phyloP scores from a whole-genome alignment of 2,797 vertebrate species.

The Synaphobranchus kaupii region DNA sequence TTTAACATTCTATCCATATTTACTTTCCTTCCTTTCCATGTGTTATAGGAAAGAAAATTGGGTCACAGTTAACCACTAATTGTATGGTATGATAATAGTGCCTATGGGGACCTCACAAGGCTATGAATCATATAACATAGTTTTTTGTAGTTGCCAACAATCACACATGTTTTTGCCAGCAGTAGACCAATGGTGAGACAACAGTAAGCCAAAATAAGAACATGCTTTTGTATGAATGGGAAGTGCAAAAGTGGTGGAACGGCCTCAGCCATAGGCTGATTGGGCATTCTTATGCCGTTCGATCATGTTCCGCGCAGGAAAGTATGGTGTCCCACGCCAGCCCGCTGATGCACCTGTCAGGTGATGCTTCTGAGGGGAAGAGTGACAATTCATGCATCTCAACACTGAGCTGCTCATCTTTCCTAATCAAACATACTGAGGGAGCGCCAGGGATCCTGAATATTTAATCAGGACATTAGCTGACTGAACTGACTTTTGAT shows the following conservation, averaged over 20 bases:
- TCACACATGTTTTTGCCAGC: not conserved
- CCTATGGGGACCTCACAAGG: too few species aligned
- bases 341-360: slow-evolving; percentile 6
- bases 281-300: slow-evolving; percentile 32
- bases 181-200: not conserved
- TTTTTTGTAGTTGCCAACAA: not conserved
- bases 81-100: too few species aligned
- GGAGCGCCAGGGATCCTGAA: slow-evolving; percentile 49
- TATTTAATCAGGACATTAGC: slow-evolving; percentile 57
- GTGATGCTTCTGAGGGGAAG: not conserved
- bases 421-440: slow-evolving; percentile 51
- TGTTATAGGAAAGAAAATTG: too few species aligned
- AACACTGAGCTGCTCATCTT: slow-evolving; percentile 40
- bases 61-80: too few species aligned
- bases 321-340: slow-evolving; percentile 21
- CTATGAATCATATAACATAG: too few species aligned
- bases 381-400: slow-evolving; percentile 38
- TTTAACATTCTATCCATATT: too few species aligned
- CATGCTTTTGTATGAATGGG: not conserved
- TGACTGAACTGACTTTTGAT: slow-evolving; percentile 44
- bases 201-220: not conserved
- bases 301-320: not conserved
- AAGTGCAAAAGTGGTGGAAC: too few species aligned
- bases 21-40: too few species aligned
- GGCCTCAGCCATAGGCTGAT: slow-evolving; percentile 44